Conservation (phyloP, 2,797 vertebrate genomes). For the Falco peregrinus region DNA sequence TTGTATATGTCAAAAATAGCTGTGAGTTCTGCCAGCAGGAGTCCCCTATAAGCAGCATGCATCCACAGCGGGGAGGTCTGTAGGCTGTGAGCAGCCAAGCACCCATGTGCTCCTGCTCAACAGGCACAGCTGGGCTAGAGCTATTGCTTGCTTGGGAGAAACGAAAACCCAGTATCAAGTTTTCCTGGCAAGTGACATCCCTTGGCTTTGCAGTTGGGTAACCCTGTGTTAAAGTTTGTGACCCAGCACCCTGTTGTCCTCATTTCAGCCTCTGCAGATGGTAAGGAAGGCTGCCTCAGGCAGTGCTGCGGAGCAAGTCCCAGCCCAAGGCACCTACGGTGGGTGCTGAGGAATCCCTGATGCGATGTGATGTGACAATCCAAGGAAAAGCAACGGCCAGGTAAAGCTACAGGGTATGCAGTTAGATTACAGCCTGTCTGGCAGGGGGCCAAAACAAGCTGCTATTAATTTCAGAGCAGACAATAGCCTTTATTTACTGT, state of each 20-base stretch:
- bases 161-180: fast-evolving
- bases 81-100: background rate
- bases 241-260: background rate
- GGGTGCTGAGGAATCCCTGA: constrained; percentile 30
- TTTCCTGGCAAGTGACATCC: background rate
- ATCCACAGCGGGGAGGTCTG: background rate
- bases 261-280: background rate
- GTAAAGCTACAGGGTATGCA: background rate
- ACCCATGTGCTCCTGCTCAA: fast-evolving
- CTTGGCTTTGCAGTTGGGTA: background rate
- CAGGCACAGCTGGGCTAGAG: background rate
- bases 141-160: background rate
- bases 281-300: constrained; percentile 26
- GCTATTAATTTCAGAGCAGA: background rate
- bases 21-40: background rate
- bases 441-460: background rate
- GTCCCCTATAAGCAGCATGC: background rate
- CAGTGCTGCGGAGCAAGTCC: constrained; percentile 49
- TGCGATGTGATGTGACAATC: constrained; percentile 50
- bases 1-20: background rate
- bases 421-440: constrained; percentile 65
- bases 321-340: background rate
- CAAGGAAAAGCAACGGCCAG: constrained; percentile 42
- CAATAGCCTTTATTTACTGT: background rate
- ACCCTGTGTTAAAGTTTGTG: background rate